A percentile compares a stretch with the other conserved stretches of the same genome.
Evolutionary conservation across 2,888 invertebrate species (phyloP).

Genomic region (Anticlea derivata): DNA sequence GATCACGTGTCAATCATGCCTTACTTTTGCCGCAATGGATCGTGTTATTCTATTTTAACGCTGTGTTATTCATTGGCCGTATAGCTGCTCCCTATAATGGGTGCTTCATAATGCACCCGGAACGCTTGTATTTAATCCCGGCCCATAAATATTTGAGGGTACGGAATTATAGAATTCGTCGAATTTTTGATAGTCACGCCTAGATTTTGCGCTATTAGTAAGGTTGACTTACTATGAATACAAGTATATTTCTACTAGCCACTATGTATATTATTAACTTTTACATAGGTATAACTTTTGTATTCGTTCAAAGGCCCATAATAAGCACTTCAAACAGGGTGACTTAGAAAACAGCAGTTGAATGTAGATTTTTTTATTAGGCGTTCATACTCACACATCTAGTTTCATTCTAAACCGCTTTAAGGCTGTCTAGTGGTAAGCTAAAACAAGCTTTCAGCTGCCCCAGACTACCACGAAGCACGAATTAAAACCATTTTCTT

Average conservation of each 20-base stretch:
- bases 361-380: too few relatives aligned
- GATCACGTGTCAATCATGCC: conserved; percentile 81
- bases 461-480: conserved; percentile 19
- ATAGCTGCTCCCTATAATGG: conserved; percentile 64
- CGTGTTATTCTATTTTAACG: conserved; percentile 76
- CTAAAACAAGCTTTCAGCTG: conserved; percentile 25
- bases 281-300: too few relatives aligned
- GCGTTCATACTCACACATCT: conserved; percentile 2
- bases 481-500: conserved; percentile 25
- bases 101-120: conserved; percentile 55
- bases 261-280: too few relatives aligned
- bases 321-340: too few relatives aligned
- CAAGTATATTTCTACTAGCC: too few relatives aligned
- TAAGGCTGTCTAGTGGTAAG: conserved; percentile 25
- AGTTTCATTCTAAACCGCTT: conserved; percentile 10
- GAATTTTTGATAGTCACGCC: conserved; percentile 19
- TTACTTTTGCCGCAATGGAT: conserved; percentile 65
- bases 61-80: conserved; percentile 78
- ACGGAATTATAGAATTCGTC: conserved; percentile 22
- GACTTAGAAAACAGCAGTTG: too few relatives aligned
- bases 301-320: too few relatives aligned
- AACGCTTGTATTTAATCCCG: conserved; percentile 55
- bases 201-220: background rate
- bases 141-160: conserved; percentile 53
- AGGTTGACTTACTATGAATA: too few relatives aligned